Conservation (phyloP, 2,113 vertebrate species). For the Smithornis capensis region DNA sequence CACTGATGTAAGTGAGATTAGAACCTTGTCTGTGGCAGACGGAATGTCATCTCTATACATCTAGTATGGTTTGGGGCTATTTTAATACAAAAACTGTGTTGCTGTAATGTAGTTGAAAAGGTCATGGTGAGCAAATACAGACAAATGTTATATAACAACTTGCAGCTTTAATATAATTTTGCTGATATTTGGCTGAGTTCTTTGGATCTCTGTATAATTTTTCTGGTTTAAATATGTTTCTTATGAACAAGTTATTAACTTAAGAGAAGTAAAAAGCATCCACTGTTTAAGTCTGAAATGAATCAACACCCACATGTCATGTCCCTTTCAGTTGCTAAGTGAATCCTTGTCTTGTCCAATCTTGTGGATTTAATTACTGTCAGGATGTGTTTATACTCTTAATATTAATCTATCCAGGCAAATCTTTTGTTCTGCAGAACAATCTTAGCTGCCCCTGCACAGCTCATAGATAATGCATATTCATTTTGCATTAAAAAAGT, state of each 20-base stretch:
- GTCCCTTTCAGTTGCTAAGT: conserved; percentile 16
- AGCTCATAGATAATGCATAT: background rate
- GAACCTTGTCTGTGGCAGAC: conserved; percentile 5
- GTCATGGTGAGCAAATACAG: background rate
- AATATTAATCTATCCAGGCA: background rate
- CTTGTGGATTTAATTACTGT: conserved; percentile 31
- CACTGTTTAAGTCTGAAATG: background rate
- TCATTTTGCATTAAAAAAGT: background rate
- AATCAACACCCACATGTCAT: background rate
- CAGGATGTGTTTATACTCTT: conserved; percentile 2
- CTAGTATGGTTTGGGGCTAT: background rate
- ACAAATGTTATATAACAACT: background rate
- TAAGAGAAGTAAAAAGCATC: background rate
- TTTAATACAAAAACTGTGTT: background rate
- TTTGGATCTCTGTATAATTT: background rate
- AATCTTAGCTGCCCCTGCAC: background rate
- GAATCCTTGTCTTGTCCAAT: background rate
- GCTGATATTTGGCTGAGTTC: background rate
- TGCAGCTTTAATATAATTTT: background rate
- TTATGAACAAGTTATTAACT: background rate
- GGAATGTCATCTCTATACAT: background rate
- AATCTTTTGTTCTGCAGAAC: background rate
- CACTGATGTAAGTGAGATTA: conserved; percentile 51
- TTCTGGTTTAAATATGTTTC: background rate
- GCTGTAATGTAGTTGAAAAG: conserved; percentile 6